A percentile compares a stretch with the other conserved stretches of the same genome.
These are phyloP conservation scores for Macrocentrus cingulum DNA, from an alignment of 1,140 invertebrate genomes.

Conservation along the genomic window DNA sequence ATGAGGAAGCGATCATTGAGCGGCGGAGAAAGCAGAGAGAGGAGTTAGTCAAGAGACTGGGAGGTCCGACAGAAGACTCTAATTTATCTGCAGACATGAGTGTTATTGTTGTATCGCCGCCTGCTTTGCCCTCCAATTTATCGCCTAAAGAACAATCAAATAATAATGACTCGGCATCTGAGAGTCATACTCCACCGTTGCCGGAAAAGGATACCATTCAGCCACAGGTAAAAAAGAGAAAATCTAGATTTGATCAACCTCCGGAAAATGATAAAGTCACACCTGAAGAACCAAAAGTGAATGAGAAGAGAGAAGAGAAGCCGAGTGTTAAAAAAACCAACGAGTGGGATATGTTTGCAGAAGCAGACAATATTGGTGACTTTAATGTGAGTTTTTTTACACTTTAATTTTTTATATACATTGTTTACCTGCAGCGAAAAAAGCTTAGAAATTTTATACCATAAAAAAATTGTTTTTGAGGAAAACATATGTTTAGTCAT, in stretches of 20 bases:
- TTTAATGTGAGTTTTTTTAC: conserved; percentile 76
- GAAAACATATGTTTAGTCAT: too few species aligned
- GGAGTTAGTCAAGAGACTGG: conserved; percentile 77
- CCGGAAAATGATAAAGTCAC: conserved; percentile 31
- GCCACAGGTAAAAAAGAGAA: conserved; percentile 42
- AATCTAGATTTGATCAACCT: conserved; percentile 50
- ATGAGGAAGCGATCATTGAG: conserved; percentile 93
- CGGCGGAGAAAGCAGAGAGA: conserved; percentile 85
- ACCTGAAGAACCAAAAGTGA: conserved; percentile 41
- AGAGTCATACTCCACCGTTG: conserved; percentile 55
- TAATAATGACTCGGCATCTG: conserved; percentile 50
- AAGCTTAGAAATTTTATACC: too few species aligned
- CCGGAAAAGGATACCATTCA: conserved; percentile 46
- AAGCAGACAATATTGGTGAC: conserved; percentile 83
- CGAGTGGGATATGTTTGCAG: conserved; percentile 86
- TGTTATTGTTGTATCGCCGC: conserved; percentile 41
- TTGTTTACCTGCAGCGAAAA: too few species aligned
- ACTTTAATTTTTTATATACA: too few species aligned
- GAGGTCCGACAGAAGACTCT: conserved; percentile 66
- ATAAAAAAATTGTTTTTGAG: too few species aligned
- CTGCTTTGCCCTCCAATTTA: conserved; percentile 42
- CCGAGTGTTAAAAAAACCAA: conserved; percentile 57
- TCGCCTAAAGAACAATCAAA: conserved; percentile 42
- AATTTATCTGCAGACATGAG: conserved; percentile 56
- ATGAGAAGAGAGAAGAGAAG: conserved; percentile 49